A percentile compares a stretch with the other conserved stretches of the same genome.
phyloP scores from a whole-genome alignment of 1,140 invertebrate species.

The Brachionus plicatilis region DNA sequence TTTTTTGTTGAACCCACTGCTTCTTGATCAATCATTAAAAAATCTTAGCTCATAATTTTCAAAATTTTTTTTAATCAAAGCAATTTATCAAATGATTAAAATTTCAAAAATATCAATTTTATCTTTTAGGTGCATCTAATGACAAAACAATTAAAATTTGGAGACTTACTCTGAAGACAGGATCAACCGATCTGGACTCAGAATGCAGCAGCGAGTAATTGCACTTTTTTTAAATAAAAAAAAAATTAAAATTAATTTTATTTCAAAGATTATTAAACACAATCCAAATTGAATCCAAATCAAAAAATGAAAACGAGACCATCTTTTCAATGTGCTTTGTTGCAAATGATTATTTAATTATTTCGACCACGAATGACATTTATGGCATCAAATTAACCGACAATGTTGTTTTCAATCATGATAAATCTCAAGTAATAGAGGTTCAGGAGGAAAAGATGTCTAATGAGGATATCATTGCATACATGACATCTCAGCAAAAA shows the following conservation, averaged over 20 bases:
- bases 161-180: not conserved
- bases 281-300: not conserved
- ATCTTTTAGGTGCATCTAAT: not conserved
- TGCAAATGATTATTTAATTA: not conserved
- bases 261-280: not conserved
- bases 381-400: not conserved
- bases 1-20: too few relatives aligned
- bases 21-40: too few relatives aligned
- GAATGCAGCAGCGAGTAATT: not conserved
- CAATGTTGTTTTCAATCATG: not conserved
- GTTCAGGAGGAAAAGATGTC: not conserved
- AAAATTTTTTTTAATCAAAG: too few relatives aligned
- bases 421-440: not conserved
- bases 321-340: constrained; percentile 15
- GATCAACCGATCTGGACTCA: not conserved
- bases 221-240: not conserved
- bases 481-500: not conserved
- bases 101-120: not conserved
- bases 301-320: not conserved
- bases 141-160: constrained; percentile 32
- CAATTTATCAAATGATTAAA: not conserved
- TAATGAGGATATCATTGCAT: not conserved
- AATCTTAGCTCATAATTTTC: too few relatives aligned
- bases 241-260: not conserved
- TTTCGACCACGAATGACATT: not conserved